Evolutionary conservation across 2,888 invertebrate species (phyloP).

Genomic region (Thera britannica): DNA sequence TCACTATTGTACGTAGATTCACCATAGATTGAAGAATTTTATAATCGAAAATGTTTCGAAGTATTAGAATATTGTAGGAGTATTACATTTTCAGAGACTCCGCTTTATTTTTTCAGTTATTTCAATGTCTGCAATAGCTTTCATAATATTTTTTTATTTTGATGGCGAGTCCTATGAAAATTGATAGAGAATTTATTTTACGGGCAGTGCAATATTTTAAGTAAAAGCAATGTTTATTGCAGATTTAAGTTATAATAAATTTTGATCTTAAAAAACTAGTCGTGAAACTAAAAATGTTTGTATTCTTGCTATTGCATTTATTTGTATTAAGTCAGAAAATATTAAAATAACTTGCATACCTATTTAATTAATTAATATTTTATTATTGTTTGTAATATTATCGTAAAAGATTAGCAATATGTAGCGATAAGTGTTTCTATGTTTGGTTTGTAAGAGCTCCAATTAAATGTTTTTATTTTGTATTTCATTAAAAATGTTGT

Average conservation of each 20-base stretch:
- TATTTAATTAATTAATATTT: conserved; percentile 15
- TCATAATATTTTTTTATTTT: too few relatives aligned
- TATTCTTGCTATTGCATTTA: conserved; percentile 40
- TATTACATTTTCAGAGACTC: conserved; percentile 18
- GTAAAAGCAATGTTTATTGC: background rate
- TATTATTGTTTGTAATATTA: conserved; percentile 42
- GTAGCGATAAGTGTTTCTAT: conserved; percentile 51
- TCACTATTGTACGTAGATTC: conserved; percentile 47
- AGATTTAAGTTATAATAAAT: background rate
- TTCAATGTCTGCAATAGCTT: background rate
- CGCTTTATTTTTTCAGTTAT: conserved; percentile 6
- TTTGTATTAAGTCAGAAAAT: conserved; percentile 12
- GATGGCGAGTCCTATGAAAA: too few relatives aligned
- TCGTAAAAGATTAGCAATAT: conserved; percentile 46
- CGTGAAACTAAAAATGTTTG: conserved; percentile 27
- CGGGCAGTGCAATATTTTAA: conserved; percentile 75
- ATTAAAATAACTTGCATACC: conserved; percentile 10
- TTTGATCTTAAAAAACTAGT: conserved; percentile 34
- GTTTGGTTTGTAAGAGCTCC: conserved; percentile 56
- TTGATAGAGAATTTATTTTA: conserved; percentile 51
- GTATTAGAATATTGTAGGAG: conserved; percentile 32
- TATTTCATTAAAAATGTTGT: conserved; percentile 58
- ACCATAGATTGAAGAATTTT: conserved; percentile 55
- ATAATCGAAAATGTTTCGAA: conserved; percentile 48
- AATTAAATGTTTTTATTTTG: conserved; percentile 75